Conservation (phyloP, 2,113 vertebrate genomes). For the Erythrocercus mccallii region DNA sequence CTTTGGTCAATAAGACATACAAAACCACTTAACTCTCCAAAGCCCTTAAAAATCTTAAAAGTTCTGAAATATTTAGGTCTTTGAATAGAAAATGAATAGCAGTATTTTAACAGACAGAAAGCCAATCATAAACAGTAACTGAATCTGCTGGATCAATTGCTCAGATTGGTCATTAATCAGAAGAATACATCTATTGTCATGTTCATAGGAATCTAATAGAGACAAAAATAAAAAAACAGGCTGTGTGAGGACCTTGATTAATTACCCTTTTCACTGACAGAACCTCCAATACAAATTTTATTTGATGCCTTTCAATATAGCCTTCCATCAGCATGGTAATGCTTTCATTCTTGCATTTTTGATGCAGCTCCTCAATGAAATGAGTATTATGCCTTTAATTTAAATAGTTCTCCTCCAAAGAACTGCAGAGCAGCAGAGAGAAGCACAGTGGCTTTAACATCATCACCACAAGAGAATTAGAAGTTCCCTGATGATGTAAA, state of each 20-base stretch:
- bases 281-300: slow-evolving; percentile 3
- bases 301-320: not conserved
- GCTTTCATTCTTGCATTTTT: not conserved
- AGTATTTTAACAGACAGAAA: not conserved
- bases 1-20: not conserved
- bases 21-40: not conserved
- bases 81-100: not conserved
- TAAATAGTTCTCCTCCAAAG: not conserved
- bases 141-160: not conserved
- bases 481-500: not conserved
- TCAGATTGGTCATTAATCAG: not conserved
- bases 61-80: not conserved
- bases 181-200: not conserved
- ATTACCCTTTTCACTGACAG: slow-evolving; percentile 9
- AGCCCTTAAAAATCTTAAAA: not conserved
- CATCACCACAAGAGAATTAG: not conserved
- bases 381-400: not conserved
- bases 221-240: not conserved
- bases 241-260: not conserved
- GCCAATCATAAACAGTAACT: not conserved
- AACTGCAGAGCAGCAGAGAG: not conserved
- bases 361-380: not conserved
- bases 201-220: slow-evolving; percentile 1
- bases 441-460: not conserved
- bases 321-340: not conserved